Percentiles rank a stretch among this genome's conserved stretches.
phyloP scores from a whole-genome alignment of 1,140 invertebrate species.

The Scaptomyza graminum region DNA sequence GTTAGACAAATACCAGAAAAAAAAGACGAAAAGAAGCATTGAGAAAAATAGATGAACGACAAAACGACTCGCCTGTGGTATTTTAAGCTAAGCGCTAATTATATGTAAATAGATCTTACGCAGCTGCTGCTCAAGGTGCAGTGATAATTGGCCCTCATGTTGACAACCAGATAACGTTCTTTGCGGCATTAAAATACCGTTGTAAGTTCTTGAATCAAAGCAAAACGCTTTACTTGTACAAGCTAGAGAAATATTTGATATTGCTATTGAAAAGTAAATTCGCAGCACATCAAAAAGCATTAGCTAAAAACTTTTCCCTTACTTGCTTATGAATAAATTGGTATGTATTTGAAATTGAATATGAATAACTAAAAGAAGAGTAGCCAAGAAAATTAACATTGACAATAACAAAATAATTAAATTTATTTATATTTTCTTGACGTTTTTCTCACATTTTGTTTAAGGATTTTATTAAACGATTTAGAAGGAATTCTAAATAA shows the following conservation, averaged over 20 bases:
- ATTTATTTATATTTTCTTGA: too few species aligned
- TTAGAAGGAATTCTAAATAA: too few species aligned
- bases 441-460: too few species aligned
- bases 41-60: conserved; percentile 6
- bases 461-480: too few species aligned
- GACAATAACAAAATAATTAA: too few species aligned
- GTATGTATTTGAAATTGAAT: too few species aligned
- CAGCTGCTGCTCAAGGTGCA: conserved; percentile 51
- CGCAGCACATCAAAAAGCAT: not conserved
- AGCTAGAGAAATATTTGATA: not conserved
- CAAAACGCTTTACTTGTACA: not conserved
- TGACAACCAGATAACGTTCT: conserved; percentile 14
- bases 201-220: not conserved
- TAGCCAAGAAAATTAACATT: too few species aligned
- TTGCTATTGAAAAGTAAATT: not conserved
- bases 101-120: conserved; percentile 73
- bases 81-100: conserved; percentile 64
- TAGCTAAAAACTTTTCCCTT: too few species aligned
- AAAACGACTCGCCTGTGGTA: conserved; percentile 36
- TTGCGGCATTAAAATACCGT: conserved; percentile 5
- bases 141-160: conserved; percentile 65
- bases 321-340: too few species aligned
- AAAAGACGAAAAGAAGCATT: conserved; percentile 18
- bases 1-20: conserved; percentile 31
- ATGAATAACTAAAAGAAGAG: too few species aligned